Base-by-base conservation (phyloP, 1,140 invertebrate genomes). In the Drosophila athabasca region DNA sequence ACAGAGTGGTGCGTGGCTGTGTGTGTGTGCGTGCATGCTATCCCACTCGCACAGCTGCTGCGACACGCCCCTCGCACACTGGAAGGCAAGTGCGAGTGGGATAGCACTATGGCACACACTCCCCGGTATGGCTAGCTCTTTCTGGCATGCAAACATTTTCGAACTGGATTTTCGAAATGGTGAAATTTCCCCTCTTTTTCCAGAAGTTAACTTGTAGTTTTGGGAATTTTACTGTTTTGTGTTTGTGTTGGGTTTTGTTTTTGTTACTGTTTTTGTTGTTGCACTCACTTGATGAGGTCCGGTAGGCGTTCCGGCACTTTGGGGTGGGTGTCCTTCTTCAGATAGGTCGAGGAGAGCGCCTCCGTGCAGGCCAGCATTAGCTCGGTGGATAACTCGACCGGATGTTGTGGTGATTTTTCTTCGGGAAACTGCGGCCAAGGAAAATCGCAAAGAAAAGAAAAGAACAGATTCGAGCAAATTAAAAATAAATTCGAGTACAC, bases 371-470 rank as follows among this genome's bases (percentile, higher is more conserved):
- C 91, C 66, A 92, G 74, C 89, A 92, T 91, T 84, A 92, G 75
- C 88, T 92, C 91, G 44, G 91, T 92, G 79, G 91, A 91, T 73
- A 92, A 81, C 80, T 91, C 91, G 62, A 92, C 91, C 77, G 91
- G 90, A 83, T 90, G 81, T 81, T 82, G 89, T 71, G 90, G 89
- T 79, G 89, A 91, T 88, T 91, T 92, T 76, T 91, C 90, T 76
- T 92, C 90, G 77, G 90, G 88, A 77, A 90, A 77, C 91, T 92
- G 85, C 59, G 39, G 17, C n/a, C 51, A 35, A 52, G 53, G 35
- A 8, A 11, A 45, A 43, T 26, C 11, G 54, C 26, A 62, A 64
- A 39, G 17, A 6, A 54, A 44, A 39, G 43, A 13, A 41, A 17
- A 54, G 39, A 31, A 41, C 48, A 22, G 31, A 13, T 53, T 22